Evolutionary conservation across 2,113 vertebrate genomes (phyloP), one percentile per base, ranked within the genome.

Genomic region (Dissostichus mawsoni): DNA sequence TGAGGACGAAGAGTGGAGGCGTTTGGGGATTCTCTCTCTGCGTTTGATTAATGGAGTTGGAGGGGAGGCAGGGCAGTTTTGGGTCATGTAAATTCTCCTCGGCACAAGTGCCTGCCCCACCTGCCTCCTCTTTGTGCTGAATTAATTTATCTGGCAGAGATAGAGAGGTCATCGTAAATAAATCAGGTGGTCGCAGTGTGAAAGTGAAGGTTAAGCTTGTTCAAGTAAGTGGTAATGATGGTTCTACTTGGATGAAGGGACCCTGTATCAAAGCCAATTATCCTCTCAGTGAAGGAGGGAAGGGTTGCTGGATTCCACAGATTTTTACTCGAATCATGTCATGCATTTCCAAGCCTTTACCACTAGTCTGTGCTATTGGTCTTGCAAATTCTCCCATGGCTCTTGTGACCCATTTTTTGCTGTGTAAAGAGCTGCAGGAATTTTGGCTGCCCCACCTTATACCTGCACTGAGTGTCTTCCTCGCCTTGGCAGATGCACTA

Each of bases 331-430:
- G 62, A 48, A 65, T 48, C 11, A 16, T 69, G 16, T 23, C 23
- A 20, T 4, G 61, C 74, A 85, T 2, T 90, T 64, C 50, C 10
- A 0, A 0, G 0, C 5, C 11, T 70, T 52, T 5, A 18, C 92
- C 92, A 95, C 92, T 91, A 90, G 94, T 92, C 92, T 85, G 94
- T 91, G 90, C 92, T 92, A 87, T 93, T 83, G 90, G 41, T 90
- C 84, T 70, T 82, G 82, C 50, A 74, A 87, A 85, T 59, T 13
- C 0, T n/a, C 14, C 55, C 47, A 48, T 52, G 2, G 18, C 20
- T 64, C 45, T 41, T 50, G 63, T 94, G 94, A 92, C 92, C 93
- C 83, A 94, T 81, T 94, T 93, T 80, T 59, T 56, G 2, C 36
- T 12, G n/a, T 23, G 18, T 3, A 45, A 64, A 68, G 45, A 83